Conservation (phyloP, 1,140 invertebrate genomes). For the Rhagoletis pomonella region DNA sequence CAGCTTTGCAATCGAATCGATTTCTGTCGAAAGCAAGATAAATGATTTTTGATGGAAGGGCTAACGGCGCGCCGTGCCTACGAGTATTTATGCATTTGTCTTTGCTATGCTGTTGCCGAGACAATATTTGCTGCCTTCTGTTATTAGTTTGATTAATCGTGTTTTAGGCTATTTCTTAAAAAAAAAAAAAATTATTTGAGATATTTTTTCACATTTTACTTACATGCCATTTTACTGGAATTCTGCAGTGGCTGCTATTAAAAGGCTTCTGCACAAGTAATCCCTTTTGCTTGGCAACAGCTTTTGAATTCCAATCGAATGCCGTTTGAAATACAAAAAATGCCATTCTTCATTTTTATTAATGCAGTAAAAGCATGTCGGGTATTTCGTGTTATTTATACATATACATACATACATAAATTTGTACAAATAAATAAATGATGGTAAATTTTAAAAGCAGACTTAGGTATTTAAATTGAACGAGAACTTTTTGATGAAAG, state of each 20-base stretch:
- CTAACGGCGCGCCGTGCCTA: neutral
- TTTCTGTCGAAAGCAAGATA: conserved; percentile 40
- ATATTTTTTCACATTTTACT: conserved; percentile 6
- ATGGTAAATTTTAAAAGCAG: neutral
- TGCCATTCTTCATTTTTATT: conserved; percentile 36
- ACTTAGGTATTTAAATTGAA: no score
- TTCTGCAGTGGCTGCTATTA: neutral
- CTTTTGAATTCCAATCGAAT: conserved; percentile 36
- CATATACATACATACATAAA: no score
- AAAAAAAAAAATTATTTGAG: neutral
- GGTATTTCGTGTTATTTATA: neutral
- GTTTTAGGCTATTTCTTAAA: neutral
- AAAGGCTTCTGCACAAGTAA: neutral
- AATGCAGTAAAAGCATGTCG: conserved; percentile 29
- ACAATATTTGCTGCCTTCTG: neutral
- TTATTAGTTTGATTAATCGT: conserved; percentile 41
- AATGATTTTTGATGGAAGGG: conserved; percentile 28
- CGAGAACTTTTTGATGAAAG: no score
- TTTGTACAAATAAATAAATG: neutral
- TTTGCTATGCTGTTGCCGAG: neutral
- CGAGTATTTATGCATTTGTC: neutral
- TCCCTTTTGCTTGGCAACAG: conserved; percentile 14
- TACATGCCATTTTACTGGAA: neutral
- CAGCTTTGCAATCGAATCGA: conserved; percentile 27
- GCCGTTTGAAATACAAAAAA: conserved; percentile 45